Conservation (phyloP, 2,113 vertebrate species). For the Leptobrachium leishanense region DNA sequence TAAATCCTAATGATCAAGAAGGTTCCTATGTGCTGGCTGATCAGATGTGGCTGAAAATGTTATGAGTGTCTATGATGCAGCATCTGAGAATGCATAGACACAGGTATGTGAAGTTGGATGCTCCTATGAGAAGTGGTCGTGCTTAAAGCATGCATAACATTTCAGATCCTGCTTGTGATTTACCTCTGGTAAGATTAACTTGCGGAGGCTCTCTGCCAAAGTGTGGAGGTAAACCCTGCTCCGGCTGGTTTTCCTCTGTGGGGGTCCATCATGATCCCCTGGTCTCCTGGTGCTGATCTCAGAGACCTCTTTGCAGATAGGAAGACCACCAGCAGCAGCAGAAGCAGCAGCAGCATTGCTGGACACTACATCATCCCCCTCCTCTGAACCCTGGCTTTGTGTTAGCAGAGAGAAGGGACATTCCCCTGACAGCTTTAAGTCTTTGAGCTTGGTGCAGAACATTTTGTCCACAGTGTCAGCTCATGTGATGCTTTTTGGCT, state of each 20-base stretch:
- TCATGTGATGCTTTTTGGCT: conserved; percentile 43
- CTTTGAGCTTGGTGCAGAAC: conserved; percentile 96
- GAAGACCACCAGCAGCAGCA: conserved; percentile 43
- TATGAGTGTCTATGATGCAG: too few species aligned
- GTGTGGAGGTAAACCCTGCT: conserved; percentile 91
- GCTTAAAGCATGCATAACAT: too few species aligned
- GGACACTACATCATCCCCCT: conserved; percentile 67
- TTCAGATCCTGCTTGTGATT: conserved; percentile 50
- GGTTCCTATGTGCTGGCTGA: too few species aligned
- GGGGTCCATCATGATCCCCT: conserved; percentile 68
- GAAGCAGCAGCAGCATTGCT: conserved; percentile 58
- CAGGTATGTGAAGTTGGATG: too few species aligned
- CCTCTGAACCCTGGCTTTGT: conserved; percentile 70
- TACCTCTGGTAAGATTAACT: conserved; percentile 93
- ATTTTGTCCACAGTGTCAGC: conserved; percentile 63
- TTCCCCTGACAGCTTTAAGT: conserved; percentile 90
- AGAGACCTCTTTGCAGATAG: conserved; percentile 72
- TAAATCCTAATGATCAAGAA: too few species aligned
- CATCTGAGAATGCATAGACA: too few species aligned
- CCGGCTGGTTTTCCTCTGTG: conserved; percentile 79
- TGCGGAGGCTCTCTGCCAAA: conserved; percentile 90
- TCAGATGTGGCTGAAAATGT: too few species aligned
- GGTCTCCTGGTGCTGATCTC: background rate
- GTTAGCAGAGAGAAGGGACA: conserved; percentile 88
- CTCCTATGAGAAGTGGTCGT: too few species aligned